Evolutionary conservation across 2,888 invertebrate genomes (phyloP), one percentile per base, ranked within the genome.

Genomic region (Alentia gelatinosa): DNA sequence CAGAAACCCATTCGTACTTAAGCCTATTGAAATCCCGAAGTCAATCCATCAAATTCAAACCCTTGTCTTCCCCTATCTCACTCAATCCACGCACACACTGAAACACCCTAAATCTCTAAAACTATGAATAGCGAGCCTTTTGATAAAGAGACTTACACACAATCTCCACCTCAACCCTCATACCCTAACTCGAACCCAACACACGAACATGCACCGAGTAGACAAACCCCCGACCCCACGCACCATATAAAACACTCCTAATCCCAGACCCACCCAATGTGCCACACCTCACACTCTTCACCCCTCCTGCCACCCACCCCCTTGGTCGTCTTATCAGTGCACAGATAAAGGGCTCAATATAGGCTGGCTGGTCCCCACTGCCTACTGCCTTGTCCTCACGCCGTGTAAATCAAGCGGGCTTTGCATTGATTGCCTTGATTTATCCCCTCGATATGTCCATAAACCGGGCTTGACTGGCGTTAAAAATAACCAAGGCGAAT

Each of bases 401-500:
- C 74, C 33, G 3, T 19, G 56, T 68, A 19, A 68, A n/a, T 4
- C 68, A 30, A 4, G 33, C 26, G 30, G 39, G 35, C 12, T 39
- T 9, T 19, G 35, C 39, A 79, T 79, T 26, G 79, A 79, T 79
- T 35, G 37, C 37, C 39, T 79, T 79, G 79, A 79, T 79, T 79
- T 79, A 79, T 35, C 79, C 74, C 33, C 79, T 68, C 79, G 37
- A 15, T 79, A 79, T 5, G 79, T 33, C 79, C 79, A 79, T 79
- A 79, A 79, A 79, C 79, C 79, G 37, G n/a, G 39, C 19, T 79
- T 79, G 79, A 23, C 39, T 79, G 68, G 39, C n/a, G 37, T 79
- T 79, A 79, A 79, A 79, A 79, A 79, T 79, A 79, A 37, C 79
- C 39, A 79, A 63, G n/a, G 63, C 63, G 63, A 63, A 63, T n/a